phyloP scores from a whole-genome alignment of 2,113 vertebrate species.

The Siniperca knerii region DNA sequence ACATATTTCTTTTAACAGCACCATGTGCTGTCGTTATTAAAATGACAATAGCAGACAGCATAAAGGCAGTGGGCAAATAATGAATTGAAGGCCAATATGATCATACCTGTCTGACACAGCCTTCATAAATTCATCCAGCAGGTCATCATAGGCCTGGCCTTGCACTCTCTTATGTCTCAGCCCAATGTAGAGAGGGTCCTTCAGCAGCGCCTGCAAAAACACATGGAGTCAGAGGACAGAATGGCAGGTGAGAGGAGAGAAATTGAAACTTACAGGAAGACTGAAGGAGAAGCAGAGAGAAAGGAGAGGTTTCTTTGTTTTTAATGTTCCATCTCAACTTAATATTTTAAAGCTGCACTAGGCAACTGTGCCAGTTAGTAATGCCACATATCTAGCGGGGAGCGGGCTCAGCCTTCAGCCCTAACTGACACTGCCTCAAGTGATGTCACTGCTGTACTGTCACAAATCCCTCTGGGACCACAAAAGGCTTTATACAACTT shows the following conservation, averaged over 20 bases:
- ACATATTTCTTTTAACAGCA: slow-evolving; percentile 56
- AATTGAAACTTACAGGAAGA: neutral
- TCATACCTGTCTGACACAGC: slow-evolving; percentile 93
- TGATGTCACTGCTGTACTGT: too few species aligned
- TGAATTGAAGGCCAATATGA: slow-evolving; percentile 18
- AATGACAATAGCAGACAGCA: slow-evolving; percentile 55
- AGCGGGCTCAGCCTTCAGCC: too few species aligned
- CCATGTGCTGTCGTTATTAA: slow-evolving; percentile 12
- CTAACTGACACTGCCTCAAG: too few species aligned
- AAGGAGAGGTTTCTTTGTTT: neutral
- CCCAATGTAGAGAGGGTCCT: slow-evolving; percentile 96
- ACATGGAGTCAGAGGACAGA: slow-evolving; percentile 10
- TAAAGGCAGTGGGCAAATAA: slow-evolving; percentile 45
- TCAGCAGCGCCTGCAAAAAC: slow-evolving; percentile 87
- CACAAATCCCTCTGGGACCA: too few species aligned
- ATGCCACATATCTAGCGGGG: neutral
- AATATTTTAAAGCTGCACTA: neutral
- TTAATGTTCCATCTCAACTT: neutral
- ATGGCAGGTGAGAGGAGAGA: neutral
- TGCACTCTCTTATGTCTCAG: slow-evolving; percentile 93
- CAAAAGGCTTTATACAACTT: too few species aligned
- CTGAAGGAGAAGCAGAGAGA: neutral
- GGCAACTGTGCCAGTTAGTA: too few species aligned
- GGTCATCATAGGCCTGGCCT: slow-evolving; percentile 92
- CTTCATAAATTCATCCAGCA: slow-evolving; percentile 98